Evolutionary conservation across 2,113 vertebrate genomes (phyloP).

Genomic region (Melanocharis versteri): DNA sequence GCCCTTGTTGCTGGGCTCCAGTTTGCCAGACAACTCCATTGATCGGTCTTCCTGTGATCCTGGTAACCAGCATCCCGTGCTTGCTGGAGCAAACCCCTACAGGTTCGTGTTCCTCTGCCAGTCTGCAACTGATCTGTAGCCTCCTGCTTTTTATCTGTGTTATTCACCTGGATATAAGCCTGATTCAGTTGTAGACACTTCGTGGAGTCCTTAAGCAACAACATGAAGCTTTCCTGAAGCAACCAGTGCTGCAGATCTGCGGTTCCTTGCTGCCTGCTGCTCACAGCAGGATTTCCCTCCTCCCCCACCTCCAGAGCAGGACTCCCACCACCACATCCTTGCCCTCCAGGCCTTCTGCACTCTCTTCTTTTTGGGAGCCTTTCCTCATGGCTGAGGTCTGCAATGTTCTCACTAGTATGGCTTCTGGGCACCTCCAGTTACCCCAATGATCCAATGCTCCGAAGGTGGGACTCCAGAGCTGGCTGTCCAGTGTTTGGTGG

Average conservation of each 20-base stretch:
- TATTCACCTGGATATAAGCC: background rate
- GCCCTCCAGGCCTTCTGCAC: background rate
- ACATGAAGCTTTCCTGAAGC: background rate
- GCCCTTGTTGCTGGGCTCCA: background rate
- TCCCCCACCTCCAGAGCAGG: background rate
- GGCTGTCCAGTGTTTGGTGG: fast-evolving
- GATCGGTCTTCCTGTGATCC: background rate
- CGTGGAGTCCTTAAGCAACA: background rate
- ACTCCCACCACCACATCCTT: fast-evolving
- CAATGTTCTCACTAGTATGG: fast-evolving
- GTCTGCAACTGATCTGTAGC: background rate
- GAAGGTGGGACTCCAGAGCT: background rate
- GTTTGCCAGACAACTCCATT: background rate
- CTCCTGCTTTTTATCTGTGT: background rate
- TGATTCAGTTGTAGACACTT: background rate
- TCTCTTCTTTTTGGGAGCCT: background rate
- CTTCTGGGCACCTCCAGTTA: background rate
- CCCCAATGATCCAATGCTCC: fast-evolving
- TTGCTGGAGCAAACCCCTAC: background rate
- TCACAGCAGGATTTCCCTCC: background rate
- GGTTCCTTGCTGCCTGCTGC: background rate
- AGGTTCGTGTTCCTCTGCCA: background rate
- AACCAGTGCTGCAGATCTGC: fast-evolving
- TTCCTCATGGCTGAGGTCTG: background rate
- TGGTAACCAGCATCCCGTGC: fast-evolving